Evolutionary conservation across 2,888 invertebrate genomes (phyloP), one percentile per base, ranked within the genome.

Genomic region (Cacoxenus indagator): DNA sequence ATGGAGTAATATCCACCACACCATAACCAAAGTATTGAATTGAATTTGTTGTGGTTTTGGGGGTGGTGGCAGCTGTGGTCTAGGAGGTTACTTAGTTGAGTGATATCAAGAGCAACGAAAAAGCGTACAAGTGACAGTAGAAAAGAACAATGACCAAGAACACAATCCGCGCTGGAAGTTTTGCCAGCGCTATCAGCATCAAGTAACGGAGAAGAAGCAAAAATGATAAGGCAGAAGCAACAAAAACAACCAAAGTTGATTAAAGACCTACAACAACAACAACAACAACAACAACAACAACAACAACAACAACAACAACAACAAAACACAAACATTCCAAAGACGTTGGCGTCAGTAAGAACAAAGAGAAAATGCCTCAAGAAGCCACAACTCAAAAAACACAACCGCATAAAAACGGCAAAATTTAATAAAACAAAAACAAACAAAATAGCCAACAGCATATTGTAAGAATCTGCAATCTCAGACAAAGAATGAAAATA

Each of bases 361-460:
- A 64, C 64, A 64, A 64, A 64, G 64, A 64, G 64, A 64, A 64
- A 64, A 64, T 48, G 64, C 64, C 64, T 64, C 48, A 67, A 61
- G 66, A 54, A 46, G 31, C 17, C 31, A 64, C 67, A 46, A 37
- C 37, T 24, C 5, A 51, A 27, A 67, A 45, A 57, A 61, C 59
- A 67, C 19, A 59, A 14, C n/a, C 29, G 6, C n/a, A 59, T 29
- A n/a, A 29, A 59, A 8, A 57, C 17, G 67, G 64, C 57, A 70
- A 54, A n/a, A 48, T 64, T 31, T 61, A 74, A 37, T 14, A 48
- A 48, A 48, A 48, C 8, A 14, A 14, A 5, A 48, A 48, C 9
- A 48, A 4, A 74, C 74, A 74, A 70, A 67, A 71, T 67, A 67
- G 57, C 65, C 45, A 54, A 65, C 62, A 69, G 64, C 51, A 27